phyloP scores from a whole-genome alignment of 2,797 vertebrate genomes.

The Cuculus canorus region DNA sequence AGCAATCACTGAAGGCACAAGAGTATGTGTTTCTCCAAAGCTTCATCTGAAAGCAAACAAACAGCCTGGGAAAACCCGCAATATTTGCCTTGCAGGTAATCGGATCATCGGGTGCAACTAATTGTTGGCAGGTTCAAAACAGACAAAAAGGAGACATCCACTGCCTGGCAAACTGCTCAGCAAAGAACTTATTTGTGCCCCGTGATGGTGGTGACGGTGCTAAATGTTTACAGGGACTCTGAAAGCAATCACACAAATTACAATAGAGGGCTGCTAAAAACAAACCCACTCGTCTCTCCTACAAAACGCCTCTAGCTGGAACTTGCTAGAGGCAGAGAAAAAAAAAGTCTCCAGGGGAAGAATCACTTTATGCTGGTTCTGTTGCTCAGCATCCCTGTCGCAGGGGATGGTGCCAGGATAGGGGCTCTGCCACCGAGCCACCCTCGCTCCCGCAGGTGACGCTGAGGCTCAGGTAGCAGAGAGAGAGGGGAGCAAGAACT shows the following conservation, averaged over 20 bases:
- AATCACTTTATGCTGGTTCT: rapidly evolving
- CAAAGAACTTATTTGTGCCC: not conserved
- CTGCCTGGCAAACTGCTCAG: not conserved
- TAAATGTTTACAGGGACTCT: rapidly evolving
- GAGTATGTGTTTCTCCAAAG: not conserved
- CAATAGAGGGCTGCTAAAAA: not conserved
- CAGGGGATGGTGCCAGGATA: no score
- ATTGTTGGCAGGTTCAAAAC: not conserved
- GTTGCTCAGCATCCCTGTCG: not conserved
- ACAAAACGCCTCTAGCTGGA: not conserved
- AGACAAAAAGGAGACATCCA: not conserved
- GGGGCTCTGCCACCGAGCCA: not conserved
- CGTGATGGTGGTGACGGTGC: rapidly evolving
- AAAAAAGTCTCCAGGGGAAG: not conserved
- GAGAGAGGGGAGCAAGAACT: not conserved
- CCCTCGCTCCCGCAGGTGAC: rapidly evolving
- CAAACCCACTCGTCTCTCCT: not conserved
- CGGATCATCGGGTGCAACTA: not conserved
- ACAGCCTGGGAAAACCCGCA: not conserved
- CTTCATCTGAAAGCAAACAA: not conserved
- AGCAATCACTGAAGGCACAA: not conserved
- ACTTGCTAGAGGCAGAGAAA: not conserved
- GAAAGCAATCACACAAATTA: not conserved
- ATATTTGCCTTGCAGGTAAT: not conserved
- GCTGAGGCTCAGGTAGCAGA: not conserved